Base-by-base conservation (phyloP, 92 coral and sea anemone species). In the Metridium senile region DNA sequence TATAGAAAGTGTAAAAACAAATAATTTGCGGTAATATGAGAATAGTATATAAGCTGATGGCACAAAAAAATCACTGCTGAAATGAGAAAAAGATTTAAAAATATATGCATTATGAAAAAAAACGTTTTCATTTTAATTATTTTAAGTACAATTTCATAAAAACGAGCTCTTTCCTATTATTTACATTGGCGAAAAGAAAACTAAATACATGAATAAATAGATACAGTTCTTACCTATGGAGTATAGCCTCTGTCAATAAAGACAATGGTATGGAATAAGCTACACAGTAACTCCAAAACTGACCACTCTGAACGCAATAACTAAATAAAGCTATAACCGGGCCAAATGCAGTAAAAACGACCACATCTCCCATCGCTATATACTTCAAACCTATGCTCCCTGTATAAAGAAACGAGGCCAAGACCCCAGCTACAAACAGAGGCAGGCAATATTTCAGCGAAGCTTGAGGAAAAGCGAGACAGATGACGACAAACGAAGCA, bases 331-430 rank as follows among this genome's bases (percentile, higher is more conserved):
- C 79, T 69, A 89, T 83, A 53, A 90, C 79, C 26, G 87, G 87
- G 0, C 91, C 94, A 69, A 90, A 90, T 22, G 86, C 82, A 19
- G 68, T 54, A 21, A 90, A 78, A 20, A 90, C 81, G 61, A 86
- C 54, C 47, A 83, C 74, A 71, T 90, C 94, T 13, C 94, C 94
- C 16, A 90, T 75, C 45, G 95, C 95, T 2, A 87, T 68, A 71
- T 90, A 90, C 62, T 90, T 90, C 27, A 90, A 73, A 23, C 95
- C 95, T 30, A 90, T 46, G 21, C 89, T 88, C 28, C 95, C 95
- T 11, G 94, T 90, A 77, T 90, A 90, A 30, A 90, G 8, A 75
- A 86, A 86, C 0, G 94, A 86, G 59, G 89, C 65, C n/a, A 80
- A 23, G 21, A 83, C 74, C 27, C 94, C 94, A 11, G 74, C 56